Evolutionary conservation across 2,797 vertebrate species (phyloP).

Genomic region (Sebastes minor): DNA sequence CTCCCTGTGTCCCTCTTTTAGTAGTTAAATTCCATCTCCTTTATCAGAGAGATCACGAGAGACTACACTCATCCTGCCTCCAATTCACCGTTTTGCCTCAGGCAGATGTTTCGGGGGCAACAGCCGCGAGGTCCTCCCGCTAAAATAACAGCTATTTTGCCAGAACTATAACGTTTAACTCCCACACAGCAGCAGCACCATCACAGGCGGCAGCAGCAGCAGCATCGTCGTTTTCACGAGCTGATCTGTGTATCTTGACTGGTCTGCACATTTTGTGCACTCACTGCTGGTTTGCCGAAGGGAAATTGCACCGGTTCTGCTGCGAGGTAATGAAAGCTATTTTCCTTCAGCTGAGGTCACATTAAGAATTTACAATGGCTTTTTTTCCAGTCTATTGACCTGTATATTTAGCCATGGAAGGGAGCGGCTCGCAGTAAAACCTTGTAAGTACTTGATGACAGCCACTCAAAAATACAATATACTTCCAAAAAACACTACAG

Average conservation of each 20-base stretch:
- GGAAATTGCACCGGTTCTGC: slow-evolving; percentile 8
- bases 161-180: neutral
- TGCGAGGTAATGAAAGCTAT: slow-evolving; percentile 37
- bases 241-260: neutral
- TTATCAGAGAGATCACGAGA: slow-evolving; percentile 3
- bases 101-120: slow-evolving; percentile 34
- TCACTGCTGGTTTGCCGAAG: slow-evolving; percentile 8
- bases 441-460: slow-evolving; percentile 28
- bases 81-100: slow-evolving; percentile 23
- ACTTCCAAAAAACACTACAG: slow-evolving; percentile 9
- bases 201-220: neutral
- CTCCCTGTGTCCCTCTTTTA: neutral
- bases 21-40: neutral
- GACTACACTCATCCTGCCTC: neutral
- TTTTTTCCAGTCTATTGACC: slow-evolving; percentile 52
- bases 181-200: slow-evolving; percentile 3
- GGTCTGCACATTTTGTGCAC: slow-evolving; percentile 15
- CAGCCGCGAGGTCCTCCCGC: neutral
- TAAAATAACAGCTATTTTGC: slow-evolving; percentile 26
- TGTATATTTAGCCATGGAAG: slow-evolving; percentile 46
- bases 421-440: slow-evolving; percentile 31
- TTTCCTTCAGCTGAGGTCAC: slow-evolving; percentile 41
- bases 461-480: slow-evolving; percentile 6
- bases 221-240: neutral
- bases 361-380: slow-evolving; percentile 58